These are phyloP conservation scores for Chymomyza caudatula DNA, from an alignment of 2,888 invertebrate genomes.

Conservation along the genomic window DNA sequence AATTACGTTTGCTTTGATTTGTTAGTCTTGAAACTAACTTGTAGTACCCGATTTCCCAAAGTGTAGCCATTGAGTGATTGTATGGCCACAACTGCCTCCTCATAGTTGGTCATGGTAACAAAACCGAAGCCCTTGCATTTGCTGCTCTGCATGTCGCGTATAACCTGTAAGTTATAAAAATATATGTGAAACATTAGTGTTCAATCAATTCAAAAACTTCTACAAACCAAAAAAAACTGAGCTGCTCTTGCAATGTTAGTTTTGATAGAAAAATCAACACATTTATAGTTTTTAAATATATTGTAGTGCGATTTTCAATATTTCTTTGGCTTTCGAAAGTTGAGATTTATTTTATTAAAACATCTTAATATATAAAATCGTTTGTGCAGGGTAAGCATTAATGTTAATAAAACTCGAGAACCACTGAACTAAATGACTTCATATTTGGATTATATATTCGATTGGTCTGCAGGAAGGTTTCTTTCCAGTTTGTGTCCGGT, in stretches of 20 bases:
- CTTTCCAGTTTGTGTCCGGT: too few relatives aligned
- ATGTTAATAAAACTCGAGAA: too few relatives aligned
- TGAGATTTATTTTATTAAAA: too few relatives aligned
- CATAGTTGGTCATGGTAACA: conserved; percentile 99
- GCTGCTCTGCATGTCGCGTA: conserved; percentile 95
- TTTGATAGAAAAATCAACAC: neutral
- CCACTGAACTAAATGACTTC: too few relatives aligned
- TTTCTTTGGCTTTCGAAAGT: neutral
- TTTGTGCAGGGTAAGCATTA: too few relatives aligned
- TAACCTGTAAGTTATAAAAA: conserved; percentile 80
- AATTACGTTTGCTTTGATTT: conserved; percentile 84
- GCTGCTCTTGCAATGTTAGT: too few relatives aligned
- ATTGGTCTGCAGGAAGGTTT: too few relatives aligned
- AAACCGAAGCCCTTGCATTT: conserved; percentile 99
- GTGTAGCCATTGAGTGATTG: conserved; percentile 97
- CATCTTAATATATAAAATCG: too few relatives aligned
- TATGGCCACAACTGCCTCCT: conserved; percentile 96
- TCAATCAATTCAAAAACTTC: too few relatives aligned
- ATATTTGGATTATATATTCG: too few relatives aligned
- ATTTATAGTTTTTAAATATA: neutral
- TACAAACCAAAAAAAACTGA: too few relatives aligned
- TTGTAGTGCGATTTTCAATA: neutral
- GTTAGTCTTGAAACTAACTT: conserved; percentile 98
- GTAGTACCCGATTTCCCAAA: conserved; percentile 95
- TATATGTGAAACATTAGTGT: too few relatives aligned